Evolutionary conservation across 2,797 vertebrate species (phyloP), one percentile per base, ranked within the genome.

Genomic region (Tympanoctomys barrerae): DNA sequence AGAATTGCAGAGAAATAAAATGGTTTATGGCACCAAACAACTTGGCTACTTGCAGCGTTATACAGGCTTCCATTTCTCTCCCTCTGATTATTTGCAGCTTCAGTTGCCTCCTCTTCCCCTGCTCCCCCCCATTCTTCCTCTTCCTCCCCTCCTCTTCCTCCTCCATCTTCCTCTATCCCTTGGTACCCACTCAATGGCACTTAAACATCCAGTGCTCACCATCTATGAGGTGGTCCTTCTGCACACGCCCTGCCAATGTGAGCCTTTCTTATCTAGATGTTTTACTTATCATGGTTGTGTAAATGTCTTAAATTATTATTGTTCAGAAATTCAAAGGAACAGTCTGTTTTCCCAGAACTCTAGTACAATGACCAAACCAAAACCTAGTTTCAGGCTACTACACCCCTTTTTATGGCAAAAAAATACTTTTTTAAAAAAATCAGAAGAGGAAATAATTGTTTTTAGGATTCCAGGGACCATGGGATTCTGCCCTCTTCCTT

Each of bases 301-400:
- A 97, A 96, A 91, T 75, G 89, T 87, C 91, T 92, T 80, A 84
- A 96, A 91, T 97, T 97, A 92, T 91, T 82, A 96, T 97, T 96
- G 96, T 96, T 95, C 90, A 87, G 87, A 96, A 97, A 97, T 96
- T 97, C 97, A 96, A 98, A 97, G 92, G 97, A 95, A 93, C 70
- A 87, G 57, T 42, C 57, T 86, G 36, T 90, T 96, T 97, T 95
- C 94, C 92, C 96, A 97, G 96, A 96, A 94, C 75, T 78, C 93
- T 36, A 89, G 31, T 52, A 97, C 95, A 98, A 97, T 97, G 91
- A 61, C 81, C 84, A 97, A 96, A 96, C 57, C 13, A 3, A 94
- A 96, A 94, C 64, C 78, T 85, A 78, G 82, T 97, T 97, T 66
- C 59, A 88, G 94, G 79, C 85, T 87, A 95, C 52, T 90, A 94